These are phyloP conservation scores for Brachionus rotundiformis DNA, from an alignment of 1,140 invertebrate genomes.

Conservation along the genomic window DNA sequence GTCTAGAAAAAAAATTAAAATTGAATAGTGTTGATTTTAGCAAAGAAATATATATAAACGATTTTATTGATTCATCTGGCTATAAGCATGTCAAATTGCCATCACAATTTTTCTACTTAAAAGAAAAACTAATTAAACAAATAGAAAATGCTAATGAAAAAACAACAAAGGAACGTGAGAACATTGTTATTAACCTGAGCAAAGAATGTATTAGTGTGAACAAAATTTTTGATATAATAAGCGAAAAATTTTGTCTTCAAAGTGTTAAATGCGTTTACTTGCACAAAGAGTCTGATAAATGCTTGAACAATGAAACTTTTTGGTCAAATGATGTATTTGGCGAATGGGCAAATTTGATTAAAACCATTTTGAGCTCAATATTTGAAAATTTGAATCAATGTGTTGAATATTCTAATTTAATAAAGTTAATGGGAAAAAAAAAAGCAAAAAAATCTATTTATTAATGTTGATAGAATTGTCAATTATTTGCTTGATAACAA, in stretches of 20 bases:
- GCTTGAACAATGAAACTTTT: not conserved
- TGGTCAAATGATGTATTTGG: not conserved
- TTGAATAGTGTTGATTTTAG: constrained; percentile 9
- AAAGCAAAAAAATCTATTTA: not conserved
- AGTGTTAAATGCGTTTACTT: not conserved
- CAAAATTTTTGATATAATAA: not conserved
- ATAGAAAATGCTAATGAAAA: not conserved
- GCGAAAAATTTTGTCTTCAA: not conserved
- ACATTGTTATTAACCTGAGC: not conserved
- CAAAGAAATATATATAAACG: not conserved
- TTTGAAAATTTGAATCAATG: not conserved
- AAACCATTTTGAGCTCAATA: not conserved
- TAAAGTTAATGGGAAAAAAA: not conserved
- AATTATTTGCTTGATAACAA: not conserved
- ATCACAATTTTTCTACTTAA: constrained; percentile 10
- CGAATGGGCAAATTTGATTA: constrained; percentile 3
- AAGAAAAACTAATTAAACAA: not conserved
- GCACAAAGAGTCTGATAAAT: constrained; percentile 7
- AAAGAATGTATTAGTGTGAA: not conserved
- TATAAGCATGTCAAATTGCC: not conserved
- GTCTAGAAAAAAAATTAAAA: not conserved
- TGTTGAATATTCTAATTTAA: not conserved
- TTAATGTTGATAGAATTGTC: not conserved
- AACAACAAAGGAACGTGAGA: not conserved
- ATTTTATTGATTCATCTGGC: not conserved